Conservation (phyloP, 2,113 vertebrate genomes). For the Progne subis region DNA sequence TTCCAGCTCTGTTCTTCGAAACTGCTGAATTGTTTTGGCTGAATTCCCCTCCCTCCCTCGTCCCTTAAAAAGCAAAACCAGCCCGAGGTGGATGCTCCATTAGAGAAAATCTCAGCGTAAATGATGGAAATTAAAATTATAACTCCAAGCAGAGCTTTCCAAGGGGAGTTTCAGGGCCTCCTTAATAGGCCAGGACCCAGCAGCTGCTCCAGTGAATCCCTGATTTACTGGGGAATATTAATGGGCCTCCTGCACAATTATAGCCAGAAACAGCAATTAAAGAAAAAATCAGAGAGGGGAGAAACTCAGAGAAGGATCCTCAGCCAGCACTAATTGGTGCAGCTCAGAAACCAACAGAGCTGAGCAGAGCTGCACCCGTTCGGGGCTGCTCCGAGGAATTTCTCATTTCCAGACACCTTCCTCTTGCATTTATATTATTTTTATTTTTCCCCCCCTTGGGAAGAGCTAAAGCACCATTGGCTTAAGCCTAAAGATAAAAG, state of each 20-base stretch:
- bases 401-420: background rate
- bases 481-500: background rate
- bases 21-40: background rate
- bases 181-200: slow-evolving; percentile 23
- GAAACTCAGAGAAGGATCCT: background rate
- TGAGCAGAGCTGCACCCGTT: background rate
- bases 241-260: slow-evolving; percentile 18
- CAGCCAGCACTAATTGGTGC: background rate
- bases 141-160: background rate
- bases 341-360: background rate
- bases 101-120: background rate
- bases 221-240: background rate
- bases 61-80: background rate
- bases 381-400: background rate
- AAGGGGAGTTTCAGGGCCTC: background rate
- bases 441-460: background rate
- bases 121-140: slow-evolving; percentile 13
- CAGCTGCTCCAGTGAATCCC: background rate
- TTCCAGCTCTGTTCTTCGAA: background rate
- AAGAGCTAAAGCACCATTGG: background rate
- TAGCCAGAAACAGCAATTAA: slow-evolving; percentile 26
- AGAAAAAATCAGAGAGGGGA: background rate
- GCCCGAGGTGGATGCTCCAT: background rate
- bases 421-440: background rate
- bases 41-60: background rate